Evolutionary conservation across 2,888 invertebrate species (phyloP).

Genomic region (Aethes cnicana): DNA sequence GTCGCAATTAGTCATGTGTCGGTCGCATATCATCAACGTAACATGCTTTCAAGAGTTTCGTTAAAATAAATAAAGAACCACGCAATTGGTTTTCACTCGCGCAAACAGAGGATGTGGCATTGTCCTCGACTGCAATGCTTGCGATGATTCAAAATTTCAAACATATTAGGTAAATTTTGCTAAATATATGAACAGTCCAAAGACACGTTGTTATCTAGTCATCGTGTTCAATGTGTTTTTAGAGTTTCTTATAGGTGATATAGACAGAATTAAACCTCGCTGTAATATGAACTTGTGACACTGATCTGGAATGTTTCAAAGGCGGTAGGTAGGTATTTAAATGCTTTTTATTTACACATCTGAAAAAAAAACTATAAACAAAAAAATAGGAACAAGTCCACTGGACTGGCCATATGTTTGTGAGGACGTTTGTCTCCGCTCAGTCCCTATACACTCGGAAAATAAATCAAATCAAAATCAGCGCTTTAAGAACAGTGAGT

Average conservation of each 20-base stretch:
- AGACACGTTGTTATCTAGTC: too few species aligned
- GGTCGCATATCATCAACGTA: conserved; percentile 43
- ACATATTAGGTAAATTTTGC: conserved; percentile 18
- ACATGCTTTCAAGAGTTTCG: conserved; percentile 63
- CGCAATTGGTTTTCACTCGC: conserved; percentile 67
- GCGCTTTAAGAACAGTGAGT: conserved; percentile 58
- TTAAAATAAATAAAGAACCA: conserved; percentile 61
- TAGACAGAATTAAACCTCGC: too few species aligned
- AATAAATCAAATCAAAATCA: conserved; percentile 61
- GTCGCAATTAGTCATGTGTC: background rate
- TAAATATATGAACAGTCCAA: conserved; percentile 6
- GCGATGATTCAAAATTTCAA: conserved; percentile 35
- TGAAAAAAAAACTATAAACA: too few species aligned
- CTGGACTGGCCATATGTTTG: background rate
- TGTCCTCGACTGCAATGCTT: conserved; percentile 58
- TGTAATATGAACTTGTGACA: too few species aligned
- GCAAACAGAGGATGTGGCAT: conserved; percentile 75
- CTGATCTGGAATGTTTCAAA: too few species aligned
- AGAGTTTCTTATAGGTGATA: too few species aligned
- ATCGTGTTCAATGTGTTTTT: too few species aligned
- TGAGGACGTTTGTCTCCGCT: conserved; percentile 11
- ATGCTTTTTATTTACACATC: too few species aligned
- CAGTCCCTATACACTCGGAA: conserved; percentile 6
- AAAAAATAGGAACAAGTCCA: conserved; percentile 10
- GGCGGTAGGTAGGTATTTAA: too few species aligned